Conservation (phyloP, 35 echinoderm and acorn worm species). For the Apostichopus californicus region DNA sequence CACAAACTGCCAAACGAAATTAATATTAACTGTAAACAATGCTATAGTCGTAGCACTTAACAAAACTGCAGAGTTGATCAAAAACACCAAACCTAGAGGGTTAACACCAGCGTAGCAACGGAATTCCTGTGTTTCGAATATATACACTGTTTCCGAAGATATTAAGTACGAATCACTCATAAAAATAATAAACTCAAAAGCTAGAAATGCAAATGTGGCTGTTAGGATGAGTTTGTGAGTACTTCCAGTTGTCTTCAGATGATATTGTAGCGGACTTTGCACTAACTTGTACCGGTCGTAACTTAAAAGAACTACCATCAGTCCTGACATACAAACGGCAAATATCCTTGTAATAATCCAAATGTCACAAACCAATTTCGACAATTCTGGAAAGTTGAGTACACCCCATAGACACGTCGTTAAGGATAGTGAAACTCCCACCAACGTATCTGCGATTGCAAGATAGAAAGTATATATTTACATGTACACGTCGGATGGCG, state of each 20-base stretch:
- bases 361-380: neutral
- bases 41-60: neutral
- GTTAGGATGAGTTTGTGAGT: neutral
- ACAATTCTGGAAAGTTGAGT: conserved; percentile 7
- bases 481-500: neutral
- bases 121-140: neutral
- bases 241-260: neutral
- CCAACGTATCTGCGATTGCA: conserved; percentile 1
- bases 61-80: neutral
- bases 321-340: neutral
- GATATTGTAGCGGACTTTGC: neutral
- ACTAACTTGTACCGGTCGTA: conserved; percentile 24
- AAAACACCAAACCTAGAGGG: neutral
- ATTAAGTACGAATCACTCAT: neutral
- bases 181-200: neutral
- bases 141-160: neutral
- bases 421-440: neutral
- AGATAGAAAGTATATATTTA: conserved; percentile 46
- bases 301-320: conserved; percentile 22
- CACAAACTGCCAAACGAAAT: neutral
- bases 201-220: neutral
- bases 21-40: neutral
- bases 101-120: neutral
- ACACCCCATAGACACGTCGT: conserved; percentile 30
- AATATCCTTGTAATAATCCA: neutral